Evolutionary conservation across 2,797 vertebrate genomes (phyloP), one percentile per base, ranked within the genome.

Genomic region (Sebastes flavidus): DNA sequence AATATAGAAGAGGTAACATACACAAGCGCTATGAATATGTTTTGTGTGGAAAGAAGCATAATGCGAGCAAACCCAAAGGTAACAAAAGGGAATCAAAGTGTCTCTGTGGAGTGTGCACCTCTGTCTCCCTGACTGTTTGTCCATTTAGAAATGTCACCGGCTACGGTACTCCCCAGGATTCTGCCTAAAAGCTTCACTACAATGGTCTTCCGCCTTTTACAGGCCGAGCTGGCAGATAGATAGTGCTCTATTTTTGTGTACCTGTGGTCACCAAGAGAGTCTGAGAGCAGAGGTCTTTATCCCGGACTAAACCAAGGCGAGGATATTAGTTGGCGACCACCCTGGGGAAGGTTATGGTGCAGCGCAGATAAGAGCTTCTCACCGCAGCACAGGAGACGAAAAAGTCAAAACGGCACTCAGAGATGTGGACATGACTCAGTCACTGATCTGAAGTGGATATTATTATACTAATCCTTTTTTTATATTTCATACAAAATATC

Each of bases 81-180:
- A 82, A 87, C 66, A 77, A 74, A 83, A 62, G 65, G 46, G 72
- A 87, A 80, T 69, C 32, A 22, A 84, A 91, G 80, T 85, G 80
- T 84, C 83, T 77, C 82, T 29, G 67, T 66, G 68, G 76, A 77
- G 58, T 68, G 75, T 89, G 81, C 84, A 80, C 81, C 65, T 42
- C 59, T 42, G 42, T 85, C 70, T 89, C 75, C 59, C 71, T 78
- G 72, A 89, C 88, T 85, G 85, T 91, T 92, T 90, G 87, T 92
- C 88, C 85, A 90, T 93, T 92, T 90, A 75, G 82, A 94, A 92
- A 94, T 94, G 92, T 92, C 93, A 92, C 49, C 70, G 65, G 85
- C 83, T 60, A 34, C n/a, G 46, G 68, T 87, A 86, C 91, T 93
- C 85, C 91, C 89, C 75, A 70, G 87, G 87, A 93, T 60, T 75